A percentile compares a stretch with the other conserved stretches of the same genome.
Conservation (phyloP, 2,797 vertebrate species). For the Crenuchus spilurus region DNA sequence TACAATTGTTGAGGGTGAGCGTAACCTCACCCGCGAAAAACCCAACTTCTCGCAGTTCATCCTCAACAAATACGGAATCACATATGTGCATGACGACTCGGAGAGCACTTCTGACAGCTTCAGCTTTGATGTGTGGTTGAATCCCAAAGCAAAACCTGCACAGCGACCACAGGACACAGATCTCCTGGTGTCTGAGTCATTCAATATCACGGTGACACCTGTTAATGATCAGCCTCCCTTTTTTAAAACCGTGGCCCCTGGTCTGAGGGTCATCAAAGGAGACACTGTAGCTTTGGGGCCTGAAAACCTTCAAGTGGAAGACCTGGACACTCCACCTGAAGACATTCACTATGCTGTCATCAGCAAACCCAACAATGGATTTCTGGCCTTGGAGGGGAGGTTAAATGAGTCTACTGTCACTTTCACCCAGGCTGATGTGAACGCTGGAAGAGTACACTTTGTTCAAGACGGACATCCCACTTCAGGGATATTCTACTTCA, state of each 20-base stretch:
- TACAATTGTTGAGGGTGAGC: constrained; percentile 76
- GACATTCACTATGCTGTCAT: constrained; percentile 86
- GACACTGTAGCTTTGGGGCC: constrained; percentile 76
- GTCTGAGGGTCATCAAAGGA: constrained; percentile 83
- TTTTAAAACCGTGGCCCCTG: constrained; percentile 79
- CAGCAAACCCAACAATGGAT: constrained; percentile 84
- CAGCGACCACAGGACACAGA: constrained; percentile 59
- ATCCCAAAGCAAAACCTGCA: constrained; percentile 71
- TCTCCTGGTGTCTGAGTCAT: constrained; percentile 79
- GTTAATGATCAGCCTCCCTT: constrained; percentile 87
- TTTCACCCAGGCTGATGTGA: constrained; percentile 89
- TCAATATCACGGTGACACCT: constrained; percentile 87
- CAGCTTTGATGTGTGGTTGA: constrained; percentile 85
- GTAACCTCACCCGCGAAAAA: constrained; percentile 81
- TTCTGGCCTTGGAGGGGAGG: constrained; percentile 79
- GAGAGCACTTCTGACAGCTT: constrained; percentile 87
- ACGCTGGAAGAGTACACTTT: constrained; percentile 83
- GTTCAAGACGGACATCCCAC: constrained; percentile 84
- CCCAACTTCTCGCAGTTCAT: constrained; percentile 84
- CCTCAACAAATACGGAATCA: constrained; percentile 83
- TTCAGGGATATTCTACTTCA: constrained; percentile 90
- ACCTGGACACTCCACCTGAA: constrained; percentile 83
- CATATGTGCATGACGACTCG: constrained; percentile 86
- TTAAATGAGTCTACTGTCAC: constrained; percentile 74
- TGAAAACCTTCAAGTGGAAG: constrained; percentile 84